Conservation (phyloP, 2,888 invertebrate genomes). For the Drosophila meridiana region DNA sequence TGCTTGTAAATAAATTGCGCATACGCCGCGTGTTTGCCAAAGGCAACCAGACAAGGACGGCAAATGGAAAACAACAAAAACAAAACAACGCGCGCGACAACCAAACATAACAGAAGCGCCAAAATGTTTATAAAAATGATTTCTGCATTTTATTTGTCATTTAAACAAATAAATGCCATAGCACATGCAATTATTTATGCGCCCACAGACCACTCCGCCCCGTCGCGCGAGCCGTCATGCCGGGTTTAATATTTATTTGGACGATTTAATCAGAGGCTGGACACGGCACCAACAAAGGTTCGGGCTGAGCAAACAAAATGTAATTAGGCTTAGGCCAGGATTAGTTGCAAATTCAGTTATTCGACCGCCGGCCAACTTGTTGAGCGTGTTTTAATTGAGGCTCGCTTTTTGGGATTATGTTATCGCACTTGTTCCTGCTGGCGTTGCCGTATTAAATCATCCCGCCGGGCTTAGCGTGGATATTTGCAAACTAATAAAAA, state of each 20-base stretch:
- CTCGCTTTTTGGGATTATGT: constrained; percentile 57
- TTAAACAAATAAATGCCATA: constrained; percentile 61
- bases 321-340: constrained; percentile 73
- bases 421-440: constrained; percentile 34
- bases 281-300: constrained; percentile 33
- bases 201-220: constrained; percentile 1
- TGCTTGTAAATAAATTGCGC: constrained; percentile 69
- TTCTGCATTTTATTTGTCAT: constrained; percentile 65
- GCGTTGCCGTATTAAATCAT: constrained; percentile 52
- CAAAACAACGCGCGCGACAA: neutral
- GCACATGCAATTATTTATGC: constrained; percentile 61
- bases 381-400: constrained; percentile 64
- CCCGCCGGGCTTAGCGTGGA: constrained; percentile 23
- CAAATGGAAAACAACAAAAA: constrained; percentile 24
- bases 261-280: constrained; percentile 54
- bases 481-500: constrained; percentile 2
- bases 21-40: constrained; percentile 64
- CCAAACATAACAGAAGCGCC: constrained; percentile 18
- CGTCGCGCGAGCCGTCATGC: neutral
- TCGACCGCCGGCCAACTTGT: constrained; percentile 51
- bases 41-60: constrained; percentile 39
- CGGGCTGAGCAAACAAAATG: constrained; percentile 53
- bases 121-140: constrained; percentile 70
- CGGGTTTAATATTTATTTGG: constrained; percentile 42
- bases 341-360: constrained; percentile 60